Percentiles rank a stretch among this genome's conserved stretches.
These are phyloP conservation scores for Leptinotarsa haldemani DNA, from an alignment of 2,888 invertebrate species.

Conservation along the genomic window DNA sequence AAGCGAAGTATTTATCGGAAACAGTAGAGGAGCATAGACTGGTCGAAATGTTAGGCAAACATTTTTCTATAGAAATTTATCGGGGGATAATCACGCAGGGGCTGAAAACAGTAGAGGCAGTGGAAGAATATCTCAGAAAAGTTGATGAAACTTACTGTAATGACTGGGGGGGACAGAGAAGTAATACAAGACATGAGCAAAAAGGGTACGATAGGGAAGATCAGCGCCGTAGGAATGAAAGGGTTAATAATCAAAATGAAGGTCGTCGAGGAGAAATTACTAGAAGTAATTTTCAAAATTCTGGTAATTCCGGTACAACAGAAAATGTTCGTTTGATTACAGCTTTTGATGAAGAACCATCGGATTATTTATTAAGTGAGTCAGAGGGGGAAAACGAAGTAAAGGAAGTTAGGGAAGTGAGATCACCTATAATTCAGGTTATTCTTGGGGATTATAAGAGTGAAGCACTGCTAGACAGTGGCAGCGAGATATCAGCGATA, in stretches of 20 bases:
- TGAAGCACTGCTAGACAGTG: constrained; percentile 24
- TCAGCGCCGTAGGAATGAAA: too few species aligned
- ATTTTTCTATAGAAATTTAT: background rate
- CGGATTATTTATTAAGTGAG: constrained; percentile 18
- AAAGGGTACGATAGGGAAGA: too few species aligned
- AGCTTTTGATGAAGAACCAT: constrained; percentile 15
- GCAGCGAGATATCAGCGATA: constrained; percentile 24
- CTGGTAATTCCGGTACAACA: too few species aligned
- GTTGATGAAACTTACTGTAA: background rate
- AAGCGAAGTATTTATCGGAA: background rate
- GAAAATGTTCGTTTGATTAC: constrained; percentile 19
- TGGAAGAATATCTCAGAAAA: constrained; percentile 12
- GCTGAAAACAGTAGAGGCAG: constrained; percentile 9
- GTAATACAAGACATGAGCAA: too few species aligned
- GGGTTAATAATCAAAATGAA: too few species aligned
- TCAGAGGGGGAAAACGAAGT: too few species aligned
- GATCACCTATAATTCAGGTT: background rate
- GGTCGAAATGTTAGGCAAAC: background rate
- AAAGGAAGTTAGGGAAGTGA: too few species aligned
- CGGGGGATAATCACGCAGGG: constrained; percentile 16
- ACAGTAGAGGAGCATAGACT: background rate
- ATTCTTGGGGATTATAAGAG: background rate
- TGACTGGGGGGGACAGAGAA: too few species aligned
- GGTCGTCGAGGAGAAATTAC: too few species aligned
- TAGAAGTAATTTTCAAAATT: too few species aligned